Evolutionary conservation across 2,113 vertebrate genomes (phyloP).

Genomic region (Melospiza melodia): DNA sequence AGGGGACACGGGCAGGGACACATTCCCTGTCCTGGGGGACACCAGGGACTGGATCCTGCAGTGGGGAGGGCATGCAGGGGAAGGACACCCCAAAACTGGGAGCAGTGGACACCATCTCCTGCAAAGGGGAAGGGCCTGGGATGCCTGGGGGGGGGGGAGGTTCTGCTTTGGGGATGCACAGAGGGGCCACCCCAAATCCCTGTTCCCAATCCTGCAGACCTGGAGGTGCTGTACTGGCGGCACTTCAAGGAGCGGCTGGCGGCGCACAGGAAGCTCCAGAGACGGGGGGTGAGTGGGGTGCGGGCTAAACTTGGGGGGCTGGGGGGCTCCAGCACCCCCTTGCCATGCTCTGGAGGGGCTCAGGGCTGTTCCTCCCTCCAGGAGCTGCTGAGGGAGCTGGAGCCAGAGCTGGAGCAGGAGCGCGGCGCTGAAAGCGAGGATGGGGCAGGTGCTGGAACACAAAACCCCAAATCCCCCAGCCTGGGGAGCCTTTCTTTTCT

Average conservation of each 20-base stretch:
- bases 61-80: too few species aligned
- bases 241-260: not conserved
- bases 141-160: too few species aligned
- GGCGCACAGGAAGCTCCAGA: not conserved
- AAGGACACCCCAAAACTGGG: not conserved
- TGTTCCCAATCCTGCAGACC: not conserved
- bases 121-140: too few species aligned
- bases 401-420: not conserved
- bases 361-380: not conserved
- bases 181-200: not conserved
- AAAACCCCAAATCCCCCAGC: not conserved
- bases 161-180: not conserved
- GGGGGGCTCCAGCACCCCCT: not conserved
- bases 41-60: not conserved
- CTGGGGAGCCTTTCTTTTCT: not conserved
- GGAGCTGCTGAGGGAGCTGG: not conserved
- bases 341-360: not conserved
- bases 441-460: not conserved
- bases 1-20: not conserved
- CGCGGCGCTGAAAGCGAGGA: rapidly evolving
- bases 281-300: not conserved
- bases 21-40: not conserved
- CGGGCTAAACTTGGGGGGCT: too few species aligned
- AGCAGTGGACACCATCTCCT: too few species aligned
- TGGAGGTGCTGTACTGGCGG: not conserved